These are phyloP conservation scores for Bucco capensis DNA, from an alignment of 2,113 vertebrate species.

Conservation along the genomic window DNA sequence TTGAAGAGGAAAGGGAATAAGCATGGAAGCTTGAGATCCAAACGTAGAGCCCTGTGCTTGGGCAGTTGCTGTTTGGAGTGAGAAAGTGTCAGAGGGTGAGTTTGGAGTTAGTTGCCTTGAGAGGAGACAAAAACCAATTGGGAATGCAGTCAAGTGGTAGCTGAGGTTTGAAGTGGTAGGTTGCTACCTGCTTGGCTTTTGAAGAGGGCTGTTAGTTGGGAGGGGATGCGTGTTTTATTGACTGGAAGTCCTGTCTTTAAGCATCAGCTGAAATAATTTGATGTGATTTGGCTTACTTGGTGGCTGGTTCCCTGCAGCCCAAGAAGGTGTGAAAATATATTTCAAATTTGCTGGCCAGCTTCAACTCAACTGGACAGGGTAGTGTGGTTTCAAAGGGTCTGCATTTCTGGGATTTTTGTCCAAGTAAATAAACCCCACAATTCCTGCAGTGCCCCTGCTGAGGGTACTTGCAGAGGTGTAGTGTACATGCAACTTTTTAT, in stretches of 20 bases:
- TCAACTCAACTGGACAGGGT: not conserved
- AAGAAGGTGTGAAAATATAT: not conserved
- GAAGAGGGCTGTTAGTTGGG: not conserved
- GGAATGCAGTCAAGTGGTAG: not conserved
- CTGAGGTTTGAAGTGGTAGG: not conserved
- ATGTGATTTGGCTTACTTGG: not conserved
- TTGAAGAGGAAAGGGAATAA: not conserved
- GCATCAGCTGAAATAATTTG: not conserved
- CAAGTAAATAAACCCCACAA: not conserved
- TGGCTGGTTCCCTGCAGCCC: not conserved
- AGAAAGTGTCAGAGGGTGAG: not conserved
- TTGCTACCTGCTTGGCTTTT: slow-evolving; percentile 17
- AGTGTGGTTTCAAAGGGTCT: not conserved
- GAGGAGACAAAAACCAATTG: not conserved
- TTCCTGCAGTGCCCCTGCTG: not conserved
- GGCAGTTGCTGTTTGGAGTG: not conserved
- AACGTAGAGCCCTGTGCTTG: not conserved
- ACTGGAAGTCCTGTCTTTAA: not conserved
- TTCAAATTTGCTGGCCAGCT: not conserved
- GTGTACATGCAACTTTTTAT: fast-evolving
- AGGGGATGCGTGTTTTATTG: not conserved
- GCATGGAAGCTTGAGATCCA: not conserved
- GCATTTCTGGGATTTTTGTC: not conserved
- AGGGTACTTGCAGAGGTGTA: not conserved
- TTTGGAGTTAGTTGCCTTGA: not conserved